Conservation (phyloP, 1,140 invertebrate genomes). For the Cotesia chilonis region DNA sequence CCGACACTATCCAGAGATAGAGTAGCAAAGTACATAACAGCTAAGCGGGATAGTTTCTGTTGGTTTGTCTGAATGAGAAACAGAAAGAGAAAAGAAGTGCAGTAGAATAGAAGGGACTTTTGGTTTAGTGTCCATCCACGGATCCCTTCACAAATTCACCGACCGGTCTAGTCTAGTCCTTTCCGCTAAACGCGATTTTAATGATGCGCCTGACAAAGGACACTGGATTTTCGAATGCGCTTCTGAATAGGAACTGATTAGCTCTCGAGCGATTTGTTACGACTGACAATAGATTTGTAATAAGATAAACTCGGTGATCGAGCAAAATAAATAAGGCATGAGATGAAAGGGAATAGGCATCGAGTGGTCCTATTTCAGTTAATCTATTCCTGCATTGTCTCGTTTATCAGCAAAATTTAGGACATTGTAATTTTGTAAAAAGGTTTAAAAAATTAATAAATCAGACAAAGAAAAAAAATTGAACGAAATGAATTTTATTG, state of each 20-base stretch:
- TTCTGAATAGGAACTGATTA: conserved; percentile 52
- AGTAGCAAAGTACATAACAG: not conserved
- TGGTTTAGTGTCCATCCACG: not conserved
- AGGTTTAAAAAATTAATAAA: too few relatives aligned
- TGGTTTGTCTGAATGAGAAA: too few relatives aligned
- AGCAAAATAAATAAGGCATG: too few relatives aligned
- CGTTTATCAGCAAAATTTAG: conserved; percentile 1
- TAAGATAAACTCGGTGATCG: conserved; percentile 35
- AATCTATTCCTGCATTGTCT: not conserved
- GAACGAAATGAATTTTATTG: too few relatives aligned
- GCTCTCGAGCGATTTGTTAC: conserved; percentile 51
- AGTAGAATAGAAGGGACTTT: too few relatives aligned
- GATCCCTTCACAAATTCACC: conserved; percentile 47
- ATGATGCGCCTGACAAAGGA: conserved; percentile 50
- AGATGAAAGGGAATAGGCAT: too few relatives aligned
- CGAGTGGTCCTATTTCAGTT: conserved; percentile 17
- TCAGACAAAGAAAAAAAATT: too few relatives aligned
- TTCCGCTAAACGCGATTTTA: conserved; percentile 50
- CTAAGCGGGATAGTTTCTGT: too few relatives aligned
- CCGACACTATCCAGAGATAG: not conserved
- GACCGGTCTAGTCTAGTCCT: conserved; percentile 34
- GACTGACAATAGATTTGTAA: conserved; percentile 40
- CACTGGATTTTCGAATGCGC: conserved; percentile 41
- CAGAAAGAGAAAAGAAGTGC: too few relatives aligned
- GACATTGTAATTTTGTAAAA: too few relatives aligned